Conservation (phyloP, 2,113 vertebrate genomes). For the Vombatus ursinus region DNA sequence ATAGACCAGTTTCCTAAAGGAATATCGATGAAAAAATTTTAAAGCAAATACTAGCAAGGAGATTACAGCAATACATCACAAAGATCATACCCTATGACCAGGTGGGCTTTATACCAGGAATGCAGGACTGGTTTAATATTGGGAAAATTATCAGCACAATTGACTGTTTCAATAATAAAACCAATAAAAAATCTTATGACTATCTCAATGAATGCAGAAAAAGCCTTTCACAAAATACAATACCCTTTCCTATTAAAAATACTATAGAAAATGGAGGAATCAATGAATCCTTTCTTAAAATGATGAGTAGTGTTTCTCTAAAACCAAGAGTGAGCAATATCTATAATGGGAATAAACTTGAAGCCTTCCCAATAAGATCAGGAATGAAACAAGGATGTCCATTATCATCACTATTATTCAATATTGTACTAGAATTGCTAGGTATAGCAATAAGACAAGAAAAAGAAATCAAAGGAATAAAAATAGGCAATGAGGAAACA, state of each 20-base stretch:
- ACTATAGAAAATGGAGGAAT: background rate
- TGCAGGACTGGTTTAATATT: no score
- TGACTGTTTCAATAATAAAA: no score
- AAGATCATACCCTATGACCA: background rate
- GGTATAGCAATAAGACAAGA: background rate
- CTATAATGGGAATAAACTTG: background rate
- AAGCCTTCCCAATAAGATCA: background rate
- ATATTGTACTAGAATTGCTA: background rate
- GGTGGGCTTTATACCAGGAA: no score
- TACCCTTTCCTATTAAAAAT: background rate
- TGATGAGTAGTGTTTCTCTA: background rate
- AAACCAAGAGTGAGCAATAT: background rate
- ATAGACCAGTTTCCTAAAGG: background rate
- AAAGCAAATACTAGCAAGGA: background rate
- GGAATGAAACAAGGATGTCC: background rate
- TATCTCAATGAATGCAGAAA: no score
- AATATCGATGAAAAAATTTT: background rate
- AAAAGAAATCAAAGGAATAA: background rate
- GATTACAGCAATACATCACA: no score
- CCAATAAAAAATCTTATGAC: no score
- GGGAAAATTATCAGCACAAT: no score
- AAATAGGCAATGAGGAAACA: background rate
- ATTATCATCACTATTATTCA: background rate
- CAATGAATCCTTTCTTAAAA: background rate
- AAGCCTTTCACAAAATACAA: background rate